Evolutionary conservation across 2,797 vertebrate species (phyloP).

Genomic region (Sparus aurata): DNA sequence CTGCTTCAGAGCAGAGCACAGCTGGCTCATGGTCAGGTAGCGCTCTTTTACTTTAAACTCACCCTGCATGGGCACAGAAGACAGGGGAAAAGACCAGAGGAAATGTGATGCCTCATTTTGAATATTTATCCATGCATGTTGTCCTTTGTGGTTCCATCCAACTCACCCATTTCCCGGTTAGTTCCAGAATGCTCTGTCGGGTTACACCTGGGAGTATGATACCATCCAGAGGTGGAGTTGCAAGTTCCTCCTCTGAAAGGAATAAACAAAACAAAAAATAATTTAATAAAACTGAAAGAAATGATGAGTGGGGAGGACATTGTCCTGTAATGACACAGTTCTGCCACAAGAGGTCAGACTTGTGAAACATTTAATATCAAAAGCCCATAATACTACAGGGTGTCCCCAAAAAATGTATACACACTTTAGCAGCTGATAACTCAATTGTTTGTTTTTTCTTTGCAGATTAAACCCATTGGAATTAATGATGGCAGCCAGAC

Average conservation of each 20-base stretch:
- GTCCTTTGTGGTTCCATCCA: not conserved
- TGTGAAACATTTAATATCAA: not conserved
- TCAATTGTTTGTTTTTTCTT: too few species aligned
- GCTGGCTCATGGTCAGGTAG: conserved; percentile 90
- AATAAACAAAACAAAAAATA: not conserved
- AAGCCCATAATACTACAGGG: not conserved
- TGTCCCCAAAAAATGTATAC: too few species aligned
- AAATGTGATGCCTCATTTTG: not conserved
- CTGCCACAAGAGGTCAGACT: conserved; percentile 60
- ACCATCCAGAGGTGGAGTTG: conserved; percentile 92
- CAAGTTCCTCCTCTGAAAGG: conserved; percentile 90
- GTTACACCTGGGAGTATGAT: conserved; percentile 93
- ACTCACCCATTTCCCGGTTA: conserved; percentile 88
- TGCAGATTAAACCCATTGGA: too few species aligned
- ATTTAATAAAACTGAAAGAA: not conserved
- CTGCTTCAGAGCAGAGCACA: conserved; percentile 85
- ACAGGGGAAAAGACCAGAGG: not conserved
- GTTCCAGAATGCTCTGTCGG: conserved; percentile 91
- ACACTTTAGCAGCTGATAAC: too few species aligned
- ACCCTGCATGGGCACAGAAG: conserved; percentile 74
- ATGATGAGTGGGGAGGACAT: not conserved
- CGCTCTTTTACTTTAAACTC: conserved; percentile 91
- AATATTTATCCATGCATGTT: not conserved
- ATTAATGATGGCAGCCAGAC: too few species aligned
- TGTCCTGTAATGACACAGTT: conserved; percentile 2